phyloP scores from a whole-genome alignment of 30 jellyfish, hydroid and myxozoan species.

The Pseudorhiza aurosa region DNA sequence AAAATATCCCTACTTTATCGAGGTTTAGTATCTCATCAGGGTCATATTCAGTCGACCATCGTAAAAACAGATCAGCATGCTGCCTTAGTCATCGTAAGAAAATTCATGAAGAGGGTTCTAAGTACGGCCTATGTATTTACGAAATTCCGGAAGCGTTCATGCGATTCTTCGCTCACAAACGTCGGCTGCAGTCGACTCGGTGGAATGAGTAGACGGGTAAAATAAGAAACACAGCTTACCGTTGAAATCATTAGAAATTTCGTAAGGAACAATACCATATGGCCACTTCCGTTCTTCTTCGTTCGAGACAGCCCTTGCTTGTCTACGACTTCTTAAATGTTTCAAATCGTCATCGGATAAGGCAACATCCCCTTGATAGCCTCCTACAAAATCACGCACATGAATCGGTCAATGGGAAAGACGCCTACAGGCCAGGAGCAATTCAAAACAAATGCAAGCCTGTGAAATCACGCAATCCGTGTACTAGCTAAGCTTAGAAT shows the following conservation, averaged over 20 bases:
- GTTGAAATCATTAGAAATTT: constrained; percentile 39
- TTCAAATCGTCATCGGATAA: constrained; percentile 50
- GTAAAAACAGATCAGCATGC: too few relatives aligned
- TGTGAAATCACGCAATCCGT: too few relatives aligned
- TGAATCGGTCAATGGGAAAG: too few relatives aligned
- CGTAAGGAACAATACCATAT: constrained; percentile 66
- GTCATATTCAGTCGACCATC: too few relatives aligned
- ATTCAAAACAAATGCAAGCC: too few relatives aligned
- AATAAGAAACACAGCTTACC: constrained; percentile 29
- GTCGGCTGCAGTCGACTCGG: background rate
- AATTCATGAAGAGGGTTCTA: too few relatives aligned
- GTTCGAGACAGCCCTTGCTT: constrained; percentile 66
- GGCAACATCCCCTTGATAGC: constrained; percentile 80
- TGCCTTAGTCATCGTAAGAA: too few relatives aligned
- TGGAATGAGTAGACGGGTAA: background rate
- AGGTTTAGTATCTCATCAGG: too few relatives aligned
- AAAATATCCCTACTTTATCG: too few relatives aligned
- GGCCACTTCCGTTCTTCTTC: constrained; percentile 76
- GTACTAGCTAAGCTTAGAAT: too few relatives aligned
- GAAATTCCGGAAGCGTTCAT: constrained; percentile 18
- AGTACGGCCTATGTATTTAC: background rate
- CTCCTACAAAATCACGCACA: constrained; percentile 59
- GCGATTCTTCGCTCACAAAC: background rate
- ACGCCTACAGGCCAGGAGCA: too few relatives aligned
- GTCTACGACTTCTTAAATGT: constrained; percentile 13